These are phyloP conservation scores for Agelas oroides DNA, from an alignment of 37 sponge, comb jelly and placozoan species.

Conservation along the genomic window DNA sequence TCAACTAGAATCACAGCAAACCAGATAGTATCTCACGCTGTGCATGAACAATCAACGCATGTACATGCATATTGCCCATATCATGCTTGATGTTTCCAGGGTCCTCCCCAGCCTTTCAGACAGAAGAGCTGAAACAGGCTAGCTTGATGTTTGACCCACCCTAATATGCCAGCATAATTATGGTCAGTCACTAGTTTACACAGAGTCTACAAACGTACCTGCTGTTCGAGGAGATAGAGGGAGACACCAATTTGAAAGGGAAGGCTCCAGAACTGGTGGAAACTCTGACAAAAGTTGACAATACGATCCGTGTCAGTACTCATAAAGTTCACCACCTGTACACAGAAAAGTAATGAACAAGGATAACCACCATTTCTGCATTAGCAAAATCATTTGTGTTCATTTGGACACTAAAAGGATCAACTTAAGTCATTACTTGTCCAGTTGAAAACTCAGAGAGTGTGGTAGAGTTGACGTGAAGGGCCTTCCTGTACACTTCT, in stretches of 20 bases:
- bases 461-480: constrained; percentile 71
- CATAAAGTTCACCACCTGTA: constrained; percentile 93
- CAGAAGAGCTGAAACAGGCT: no score
- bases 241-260: constrained; percentile 91
- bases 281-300: constrained; percentile 87
- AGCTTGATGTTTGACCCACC: no score
- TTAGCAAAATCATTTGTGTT: neutral
- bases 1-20: no score
- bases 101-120: no score
- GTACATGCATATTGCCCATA: no score
- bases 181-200: no score
- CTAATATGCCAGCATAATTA: no score
- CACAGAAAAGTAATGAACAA: neutral
- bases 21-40: no score
- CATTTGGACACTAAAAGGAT: neutral
- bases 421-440: constrained; percentile 45
- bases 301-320: constrained; percentile 94
- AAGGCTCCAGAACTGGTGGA: constrained; percentile 97
- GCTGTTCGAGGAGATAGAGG: constrained; percentile 88
- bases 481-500: constrained; percentile 86
- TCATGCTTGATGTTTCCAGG: no score
- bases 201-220: constrained; percentile 43
- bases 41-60: no score
- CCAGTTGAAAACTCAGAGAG: constrained; percentile 86
- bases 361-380: neutral